These are phyloP conservation scores for Drosophila ambigua DNA, from an alignment of 1,140 invertebrate genomes.

Conservation along the genomic window DNA sequence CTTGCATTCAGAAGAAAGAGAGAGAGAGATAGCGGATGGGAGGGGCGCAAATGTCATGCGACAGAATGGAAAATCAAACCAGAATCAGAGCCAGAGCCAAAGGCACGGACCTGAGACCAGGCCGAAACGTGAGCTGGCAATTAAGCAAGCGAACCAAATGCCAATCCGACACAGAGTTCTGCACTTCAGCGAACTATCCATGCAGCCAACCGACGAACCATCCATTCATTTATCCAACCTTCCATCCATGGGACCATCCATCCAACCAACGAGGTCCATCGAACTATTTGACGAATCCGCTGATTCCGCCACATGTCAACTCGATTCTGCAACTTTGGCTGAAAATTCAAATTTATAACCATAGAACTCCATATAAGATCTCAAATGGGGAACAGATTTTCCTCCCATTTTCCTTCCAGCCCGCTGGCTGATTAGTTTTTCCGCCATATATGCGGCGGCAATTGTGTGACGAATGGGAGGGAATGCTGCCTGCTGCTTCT, in stretches of 20 bases:
- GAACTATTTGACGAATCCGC: conserved; percentile 41
- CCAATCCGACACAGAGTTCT: conserved; percentile 33
- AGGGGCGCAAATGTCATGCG: conserved; percentile 55
- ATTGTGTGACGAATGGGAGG: conserved; percentile 65
- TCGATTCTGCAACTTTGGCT: conserved; percentile 27
- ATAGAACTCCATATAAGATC: conserved; percentile 20
- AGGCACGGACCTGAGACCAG: conserved; percentile 32
- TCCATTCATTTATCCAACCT: no score
- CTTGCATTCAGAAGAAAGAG: conserved; percentile 52
- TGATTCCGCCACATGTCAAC: conserved; percentile 31
- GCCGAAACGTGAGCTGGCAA: conserved; percentile 79
- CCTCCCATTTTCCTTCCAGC: neutral
- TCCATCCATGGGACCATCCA: conserved; percentile 22
- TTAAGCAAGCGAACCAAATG: conserved; percentile 63
- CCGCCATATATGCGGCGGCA: conserved; percentile 36
- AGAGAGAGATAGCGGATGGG: neutral
- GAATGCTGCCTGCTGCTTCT: conserved; percentile 14
- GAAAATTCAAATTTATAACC: conserved; percentile 29
- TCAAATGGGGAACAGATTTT: conserved; percentile 8
- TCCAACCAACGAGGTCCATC: conserved; percentile 22
- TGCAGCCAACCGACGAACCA: neutral
- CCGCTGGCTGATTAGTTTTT: conserved; percentile 32
- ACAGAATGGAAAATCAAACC: conserved; percentile 64
- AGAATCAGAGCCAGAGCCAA: conserved; percentile 8
- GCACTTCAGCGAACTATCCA: conserved; percentile 8